These are phyloP conservation scores for Gobius niger DNA, from an alignment of 2,113 vertebrate species.

Conservation along the genomic window DNA sequence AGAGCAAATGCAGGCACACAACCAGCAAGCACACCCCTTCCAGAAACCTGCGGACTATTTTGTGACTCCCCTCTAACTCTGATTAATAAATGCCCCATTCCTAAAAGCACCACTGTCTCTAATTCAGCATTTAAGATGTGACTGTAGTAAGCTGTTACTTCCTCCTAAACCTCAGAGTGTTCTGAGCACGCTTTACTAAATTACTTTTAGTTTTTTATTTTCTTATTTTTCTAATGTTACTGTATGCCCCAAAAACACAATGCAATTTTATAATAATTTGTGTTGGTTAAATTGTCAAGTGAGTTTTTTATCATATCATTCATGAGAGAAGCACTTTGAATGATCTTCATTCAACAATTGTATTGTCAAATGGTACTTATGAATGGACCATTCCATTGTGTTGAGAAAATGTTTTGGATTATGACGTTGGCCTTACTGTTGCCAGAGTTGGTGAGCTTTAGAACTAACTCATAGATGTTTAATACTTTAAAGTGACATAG, in stretches of 20 bases:
- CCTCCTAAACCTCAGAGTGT: conserved; percentile 68
- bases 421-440: conserved; percentile 80
- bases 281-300: conserved; percentile 50
- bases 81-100: neutral
- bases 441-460: conserved; percentile 83
- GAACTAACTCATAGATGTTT: conserved; percentile 98
- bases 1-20: conserved; percentile 61
- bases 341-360: conserved; percentile 62
- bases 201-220: conserved; percentile 23
- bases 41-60: conserved; percentile 85
- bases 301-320: conserved; percentile 81
- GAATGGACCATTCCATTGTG: conserved; percentile 47
- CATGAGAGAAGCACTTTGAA: conserved; percentile 76
- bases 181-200: conserved; percentile 60
- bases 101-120: conserved; percentile 8
- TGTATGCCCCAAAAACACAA: conserved; percentile 48
- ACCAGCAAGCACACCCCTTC: conserved; percentile 73
- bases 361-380: conserved; percentile 55
- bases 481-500: conserved; percentile 94
- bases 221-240: conserved; percentile 59
- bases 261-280: conserved; percentile 64
- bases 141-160: conserved; percentile 2
- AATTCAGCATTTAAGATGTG: neutral
- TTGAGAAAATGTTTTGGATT: conserved; percentile 47
- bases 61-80: conserved; percentile 86